Percentiles rank a stretch among this genome's conserved stretches.
phyloP scores from a whole-genome alignment of 2,797 vertebrate species.

The Selene dorsalis region DNA sequence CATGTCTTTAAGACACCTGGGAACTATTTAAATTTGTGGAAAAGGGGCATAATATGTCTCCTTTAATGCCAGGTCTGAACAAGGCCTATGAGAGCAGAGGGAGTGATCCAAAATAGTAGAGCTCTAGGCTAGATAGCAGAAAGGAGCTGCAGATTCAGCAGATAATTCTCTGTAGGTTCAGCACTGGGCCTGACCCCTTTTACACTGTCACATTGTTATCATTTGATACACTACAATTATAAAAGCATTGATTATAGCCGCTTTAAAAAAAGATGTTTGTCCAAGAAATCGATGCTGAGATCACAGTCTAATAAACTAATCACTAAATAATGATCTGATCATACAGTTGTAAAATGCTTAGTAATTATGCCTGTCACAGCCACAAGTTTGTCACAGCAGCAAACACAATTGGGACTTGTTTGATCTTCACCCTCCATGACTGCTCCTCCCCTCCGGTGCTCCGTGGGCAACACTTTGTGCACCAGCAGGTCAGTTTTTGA shows the following conservation, averaged over 20 bases:
- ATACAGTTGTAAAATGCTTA: constrained; percentile 9
- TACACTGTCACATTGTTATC: background rate
- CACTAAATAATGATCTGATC: constrained; percentile 35
- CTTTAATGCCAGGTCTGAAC: too few species aligned
- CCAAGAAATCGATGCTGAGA: constrained; percentile 16
- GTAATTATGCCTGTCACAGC: constrained; percentile 17
- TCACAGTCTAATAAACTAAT: constrained; percentile 14
- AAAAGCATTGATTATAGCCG: constrained; percentile 7
- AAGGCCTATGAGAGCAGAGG: background rate
- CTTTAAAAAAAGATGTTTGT: constrained; percentile 6
- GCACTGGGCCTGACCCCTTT: background rate
- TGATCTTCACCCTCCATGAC: constrained; percentile 39
- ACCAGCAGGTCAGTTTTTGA: constrained; percentile 43
- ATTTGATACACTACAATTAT: background rate
- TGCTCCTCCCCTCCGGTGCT: constrained; percentile 19
- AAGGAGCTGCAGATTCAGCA: background rate
- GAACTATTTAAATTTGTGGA: too few species aligned
- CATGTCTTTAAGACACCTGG: too few species aligned
- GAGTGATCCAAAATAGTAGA: background rate
- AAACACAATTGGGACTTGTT: constrained; percentile 28
- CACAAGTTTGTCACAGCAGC: constrained; percentile 5
- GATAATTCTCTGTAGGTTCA: background rate
- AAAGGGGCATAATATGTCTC: too few species aligned
- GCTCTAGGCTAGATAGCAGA: background rate
- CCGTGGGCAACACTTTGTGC: constrained; percentile 31